Conservation (phyloP, 1,140 invertebrate genomes). For the Micrasema minimum region DNA sequence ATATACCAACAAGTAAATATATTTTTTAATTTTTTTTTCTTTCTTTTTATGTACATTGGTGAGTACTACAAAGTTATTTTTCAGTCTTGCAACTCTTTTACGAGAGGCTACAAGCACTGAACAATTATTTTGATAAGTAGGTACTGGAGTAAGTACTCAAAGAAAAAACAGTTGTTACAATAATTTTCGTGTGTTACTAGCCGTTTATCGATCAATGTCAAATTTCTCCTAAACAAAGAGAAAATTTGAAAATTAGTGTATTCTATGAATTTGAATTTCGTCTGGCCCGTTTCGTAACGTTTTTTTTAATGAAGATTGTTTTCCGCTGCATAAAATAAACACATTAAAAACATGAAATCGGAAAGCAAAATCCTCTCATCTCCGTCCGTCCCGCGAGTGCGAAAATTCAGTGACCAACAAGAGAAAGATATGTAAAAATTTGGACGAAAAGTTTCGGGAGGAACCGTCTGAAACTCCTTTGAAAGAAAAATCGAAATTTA, state of each 20-base stretch:
- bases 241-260: no score
- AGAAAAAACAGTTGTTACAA: no score
- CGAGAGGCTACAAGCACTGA: no score
- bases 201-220: conserved; percentile 34
- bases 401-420: conserved; percentile 31
- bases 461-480: conserved; percentile 28
- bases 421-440: conserved; percentile 37
- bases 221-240: conserved; percentile 35
- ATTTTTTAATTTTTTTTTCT: no score
- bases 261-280: no score
- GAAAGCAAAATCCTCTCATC: conserved; percentile 37
- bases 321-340: conserved; percentile 32
- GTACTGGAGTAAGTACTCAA: no score
- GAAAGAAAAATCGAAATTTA: conserved; percentile 40
- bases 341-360: conserved; percentile 31
- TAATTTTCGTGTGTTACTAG: background rate
- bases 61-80: no score
- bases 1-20: no score
- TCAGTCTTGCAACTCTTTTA: no score
- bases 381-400: conserved; percentile 34
- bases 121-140: no score
- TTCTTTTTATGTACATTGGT: no score
- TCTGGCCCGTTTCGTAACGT: conserved; percentile 19
- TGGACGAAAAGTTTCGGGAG: conserved; percentile 41
- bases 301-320: conserved; percentile 35